phyloP scores from a whole-genome alignment of 2,888 invertebrate genomes.

The Polia nebulosa region DNA sequence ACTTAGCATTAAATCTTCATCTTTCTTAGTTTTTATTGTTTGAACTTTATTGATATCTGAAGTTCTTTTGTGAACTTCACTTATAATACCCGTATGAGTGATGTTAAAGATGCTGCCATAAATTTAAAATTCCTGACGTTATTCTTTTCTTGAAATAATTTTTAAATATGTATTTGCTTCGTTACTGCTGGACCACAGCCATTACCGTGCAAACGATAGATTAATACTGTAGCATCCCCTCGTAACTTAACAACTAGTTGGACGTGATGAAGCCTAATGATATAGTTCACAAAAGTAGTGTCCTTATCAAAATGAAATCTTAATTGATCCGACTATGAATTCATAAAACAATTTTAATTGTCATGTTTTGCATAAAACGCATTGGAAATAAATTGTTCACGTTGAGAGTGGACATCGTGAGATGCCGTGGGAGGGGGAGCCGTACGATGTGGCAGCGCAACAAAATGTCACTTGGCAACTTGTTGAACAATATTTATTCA shows the following conservation, averaged over 20 bases:
- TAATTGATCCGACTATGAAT: conserved; percentile 85
- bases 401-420: conserved; percentile 77
- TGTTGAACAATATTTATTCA: conserved; percentile 89
- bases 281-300: conserved; percentile 80
- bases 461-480: conserved; percentile 89
- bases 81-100: conserved; percentile 6
- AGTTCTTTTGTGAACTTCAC: conserved; percentile 42
- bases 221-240: conserved; percentile 45
- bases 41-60: conserved; percentile 72
- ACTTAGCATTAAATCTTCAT: conserved; percentile 74
- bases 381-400: conserved; percentile 85
- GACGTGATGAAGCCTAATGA: conserved; percentile 80
- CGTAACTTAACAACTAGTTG: conserved; percentile 75
- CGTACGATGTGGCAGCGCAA: conserved; percentile 73
- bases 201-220: conserved; percentile 45
- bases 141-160: conserved; percentile 16
- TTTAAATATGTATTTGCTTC: conserved; percentile 5
- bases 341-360: conserved; percentile 88
- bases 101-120: conserved; percentile 13
- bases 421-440: conserved; percentile 79
- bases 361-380: conserved; percentile 85
- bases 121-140: conserved; percentile 20
- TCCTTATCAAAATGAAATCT: conserved; percentile 89
- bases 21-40: conserved; percentile 74
- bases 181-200: background rate